A percentile compares a stretch with the other conserved stretches of the same genome.
Conservation (phyloP, 2,797 vertebrate species). For the Clarias fuscus region DNA sequence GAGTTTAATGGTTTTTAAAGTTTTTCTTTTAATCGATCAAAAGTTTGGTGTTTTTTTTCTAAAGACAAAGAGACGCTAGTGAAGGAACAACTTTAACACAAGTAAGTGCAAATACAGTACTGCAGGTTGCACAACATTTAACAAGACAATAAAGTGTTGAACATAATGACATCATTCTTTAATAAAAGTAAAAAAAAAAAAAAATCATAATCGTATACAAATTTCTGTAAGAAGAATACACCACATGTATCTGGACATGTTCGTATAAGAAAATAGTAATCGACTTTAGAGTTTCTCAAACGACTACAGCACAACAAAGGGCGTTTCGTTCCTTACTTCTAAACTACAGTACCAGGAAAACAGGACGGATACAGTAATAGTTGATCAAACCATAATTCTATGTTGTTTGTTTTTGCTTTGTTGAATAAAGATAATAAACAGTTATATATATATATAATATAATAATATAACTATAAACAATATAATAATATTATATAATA, state of each 20-base stretch:
- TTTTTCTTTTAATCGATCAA: too few species aligned
- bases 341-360: neutral
- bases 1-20: neutral
- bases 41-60: neutral
- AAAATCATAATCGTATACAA: neutral
- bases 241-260: neutral
- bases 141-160: neutral
- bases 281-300: neutral
- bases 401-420: neutral
- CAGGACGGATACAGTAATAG: neutral
- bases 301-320: neutral
- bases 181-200: neutral
- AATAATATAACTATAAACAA: too few species aligned
- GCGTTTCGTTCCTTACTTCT: neutral
- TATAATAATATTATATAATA: too few species aligned
- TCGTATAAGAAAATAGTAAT: neutral
- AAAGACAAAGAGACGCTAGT: neutral
- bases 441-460: too few species aligned
- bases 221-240: neutral
- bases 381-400: neutral
- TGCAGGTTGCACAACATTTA: neutral
- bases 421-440: neutral
- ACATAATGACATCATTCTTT: neutral
- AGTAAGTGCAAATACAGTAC: neutral
- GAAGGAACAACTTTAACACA: neutral